phyloP scores from a whole-genome alignment of 92 coral and sea anemone genomes.

The Meandrina meandrites region DNA sequence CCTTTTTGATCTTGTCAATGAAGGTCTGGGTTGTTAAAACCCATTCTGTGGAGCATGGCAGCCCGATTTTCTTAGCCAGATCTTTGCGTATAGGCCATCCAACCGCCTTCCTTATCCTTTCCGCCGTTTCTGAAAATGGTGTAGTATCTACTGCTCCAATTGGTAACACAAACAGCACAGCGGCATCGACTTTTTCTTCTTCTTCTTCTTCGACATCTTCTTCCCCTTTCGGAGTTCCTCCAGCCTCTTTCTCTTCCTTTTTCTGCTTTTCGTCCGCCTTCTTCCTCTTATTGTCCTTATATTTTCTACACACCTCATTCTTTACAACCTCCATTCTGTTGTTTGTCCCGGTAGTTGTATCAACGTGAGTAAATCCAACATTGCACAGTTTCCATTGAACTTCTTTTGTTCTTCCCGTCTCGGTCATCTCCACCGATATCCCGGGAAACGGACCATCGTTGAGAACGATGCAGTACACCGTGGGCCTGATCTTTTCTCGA shows the following conservation, averaged over 20 bases:
- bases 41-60: constrained; percentile 40
- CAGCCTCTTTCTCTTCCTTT: too few relatives aligned
- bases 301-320: background rate
- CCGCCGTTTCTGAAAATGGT: constrained; percentile 3
- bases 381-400: constrained; percentile 34
- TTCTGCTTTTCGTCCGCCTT: too few relatives aligned
- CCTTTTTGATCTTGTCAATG: background rate
- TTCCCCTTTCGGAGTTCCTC: too few relatives aligned
- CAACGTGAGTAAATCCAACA: constrained; percentile 39
- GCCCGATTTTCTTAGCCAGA: constrained; percentile 16
- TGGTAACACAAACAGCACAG: constrained; percentile 14
- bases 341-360: background rate
- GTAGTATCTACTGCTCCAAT: constrained; percentile 48
- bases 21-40: constrained; percentile 35
- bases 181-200: background rate
- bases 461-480: constrained; percentile 20
- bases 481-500: constrained; percentile 42
- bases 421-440: too few relatives aligned
- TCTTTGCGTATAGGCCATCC: constrained; percentile 19
- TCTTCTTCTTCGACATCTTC: background rate
- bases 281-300: too few relatives aligned
- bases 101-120: constrained; percentile 26
- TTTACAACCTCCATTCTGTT: constrained; percentile 36
- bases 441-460: constrained; percentile 25
- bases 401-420: too few relatives aligned